Conservation (phyloP, 2,888 invertebrate genomes). For the Aethes cnicana region DNA sequence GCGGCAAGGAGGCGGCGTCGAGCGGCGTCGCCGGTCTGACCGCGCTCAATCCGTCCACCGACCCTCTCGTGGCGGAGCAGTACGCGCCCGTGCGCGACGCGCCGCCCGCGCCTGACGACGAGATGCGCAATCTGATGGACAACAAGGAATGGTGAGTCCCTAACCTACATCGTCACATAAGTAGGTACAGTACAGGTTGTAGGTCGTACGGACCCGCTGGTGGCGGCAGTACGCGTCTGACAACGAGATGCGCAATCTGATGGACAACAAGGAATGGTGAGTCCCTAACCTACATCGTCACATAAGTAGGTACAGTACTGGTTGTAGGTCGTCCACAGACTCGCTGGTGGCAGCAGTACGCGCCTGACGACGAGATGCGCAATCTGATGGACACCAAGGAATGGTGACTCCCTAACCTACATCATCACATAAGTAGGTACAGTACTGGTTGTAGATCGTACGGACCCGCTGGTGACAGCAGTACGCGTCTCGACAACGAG, state of each 20-base stretch:
- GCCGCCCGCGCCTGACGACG: conserved; percentile 85
- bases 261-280: conserved; percentile 89
- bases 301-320: too few relatives aligned
- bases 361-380: conserved; percentile 86
- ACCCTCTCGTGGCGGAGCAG: conserved; percentile 88
- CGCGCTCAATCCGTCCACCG: conserved; percentile 88
- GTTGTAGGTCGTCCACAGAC: conserved; percentile 90
- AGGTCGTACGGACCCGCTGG: too few relatives aligned
- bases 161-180: too few relatives aligned
- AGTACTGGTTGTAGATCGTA: too few relatives aligned
- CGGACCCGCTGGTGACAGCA: too few relatives aligned
- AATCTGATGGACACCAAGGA: conserved; percentile 90
- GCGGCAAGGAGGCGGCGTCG: conserved; percentile 78
- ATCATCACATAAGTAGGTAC: too few relatives aligned
- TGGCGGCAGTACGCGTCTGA: too few relatives aligned
- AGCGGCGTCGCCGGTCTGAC: conserved; percentile 81
- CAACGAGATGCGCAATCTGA: too few relatives aligned
- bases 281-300: too few relatives aligned
- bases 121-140: conserved; percentile 89
- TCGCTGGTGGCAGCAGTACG: conserved; percentile 86
- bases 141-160: conserved; percentile 86
- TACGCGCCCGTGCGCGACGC: conserved; percentile 89
- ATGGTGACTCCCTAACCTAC: conserved; percentile 82
- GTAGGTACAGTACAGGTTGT: too few relatives aligned
- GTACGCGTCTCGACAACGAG: too few relatives aligned